Percentiles rank a stretch among this genome's conserved stretches.
Evolutionary conservation across 2,113 vertebrate genomes (phyloP).

Genomic region (Bubo bubo): DNA sequence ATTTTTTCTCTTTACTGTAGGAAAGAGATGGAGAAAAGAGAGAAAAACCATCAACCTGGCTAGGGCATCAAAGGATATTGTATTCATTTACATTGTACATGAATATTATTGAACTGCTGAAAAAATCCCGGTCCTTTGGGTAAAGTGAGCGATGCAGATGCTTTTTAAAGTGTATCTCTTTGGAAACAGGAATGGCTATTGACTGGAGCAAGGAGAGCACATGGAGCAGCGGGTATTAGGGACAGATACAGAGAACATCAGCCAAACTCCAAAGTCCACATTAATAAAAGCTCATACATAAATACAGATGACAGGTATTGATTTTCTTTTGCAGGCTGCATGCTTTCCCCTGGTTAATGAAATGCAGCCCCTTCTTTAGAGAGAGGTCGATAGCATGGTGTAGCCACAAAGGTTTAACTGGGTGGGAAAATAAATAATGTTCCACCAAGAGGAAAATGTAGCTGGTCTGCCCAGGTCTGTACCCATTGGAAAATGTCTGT

Average conservation of each 20-base stretch:
- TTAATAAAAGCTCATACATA: constrained; percentile 1
- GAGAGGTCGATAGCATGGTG: background rate
- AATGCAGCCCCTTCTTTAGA: background rate
- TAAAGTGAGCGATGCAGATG: background rate
- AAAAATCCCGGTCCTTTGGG: background rate
- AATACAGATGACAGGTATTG: constrained; percentile 25
- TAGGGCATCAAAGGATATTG: background rate
- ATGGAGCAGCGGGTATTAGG: rapidly evolving
- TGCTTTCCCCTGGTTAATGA: background rate
- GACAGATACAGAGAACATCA: background rate
- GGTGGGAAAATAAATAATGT: background rate
- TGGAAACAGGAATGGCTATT: background rate
- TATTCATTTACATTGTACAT: background rate
- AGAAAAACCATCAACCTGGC: background rate
- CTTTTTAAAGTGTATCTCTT: background rate
- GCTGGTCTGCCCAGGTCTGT: background rate
- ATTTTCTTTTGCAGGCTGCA: background rate
- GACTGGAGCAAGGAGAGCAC: background rate
- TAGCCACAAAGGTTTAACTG: rapidly evolving
- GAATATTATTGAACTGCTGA: background rate
- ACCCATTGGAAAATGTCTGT: background rate
- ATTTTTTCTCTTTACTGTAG: background rate
- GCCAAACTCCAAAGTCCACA: background rate
- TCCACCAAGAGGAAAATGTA: background rate
- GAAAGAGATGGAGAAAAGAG: background rate